Percentiles rank a stretch among this genome's conserved stretches.
phyloP scores from a whole-genome alignment of 2,797 vertebrate genomes.

The Spinibarbus caldwelli region DNA sequence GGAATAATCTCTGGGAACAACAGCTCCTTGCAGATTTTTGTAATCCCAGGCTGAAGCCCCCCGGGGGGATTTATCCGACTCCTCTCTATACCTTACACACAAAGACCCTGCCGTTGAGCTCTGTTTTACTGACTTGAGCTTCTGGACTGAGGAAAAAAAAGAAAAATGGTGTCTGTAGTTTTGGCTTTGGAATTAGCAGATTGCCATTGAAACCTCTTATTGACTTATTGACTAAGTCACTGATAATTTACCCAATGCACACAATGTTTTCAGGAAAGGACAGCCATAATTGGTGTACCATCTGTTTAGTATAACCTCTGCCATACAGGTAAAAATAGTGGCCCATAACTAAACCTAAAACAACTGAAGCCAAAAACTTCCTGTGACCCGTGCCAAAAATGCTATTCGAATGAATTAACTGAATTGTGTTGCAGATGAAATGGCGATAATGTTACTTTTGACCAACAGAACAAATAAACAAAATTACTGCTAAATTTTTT shows the following conservation, averaged over 20 bases:
- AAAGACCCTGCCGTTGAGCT: conserved; percentile 10
- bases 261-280: conserved; percentile 12
- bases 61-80: conserved; percentile 65
- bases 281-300: background rate
- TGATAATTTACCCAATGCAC: conserved; percentile 11
- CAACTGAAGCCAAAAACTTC: background rate
- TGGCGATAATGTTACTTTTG: background rate
- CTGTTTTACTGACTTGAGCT: conserved; percentile 3
- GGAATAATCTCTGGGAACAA: conserved; percentile 75
- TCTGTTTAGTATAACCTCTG: conserved; percentile 21
- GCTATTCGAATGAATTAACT: background rate
- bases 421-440: background rate
- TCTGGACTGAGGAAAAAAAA: background rate
- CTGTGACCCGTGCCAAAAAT: background rate
- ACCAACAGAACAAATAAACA: background rate
- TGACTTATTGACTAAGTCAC: conserved; percentile 19
- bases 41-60: conserved; percentile 70
- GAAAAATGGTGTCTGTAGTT: conserved; percentile 12
- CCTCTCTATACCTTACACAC: conserved; percentile 18
- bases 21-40: conserved; percentile 71
- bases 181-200: conserved; percentile 28
- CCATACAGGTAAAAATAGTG: background rate
- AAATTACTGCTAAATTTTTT: background rate
- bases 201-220: conserved; percentile 24
- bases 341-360: background rate